phyloP scores from a whole-genome alignment of 92 coral and sea anemone genomes.

The Parazoanthus darwini region DNA sequence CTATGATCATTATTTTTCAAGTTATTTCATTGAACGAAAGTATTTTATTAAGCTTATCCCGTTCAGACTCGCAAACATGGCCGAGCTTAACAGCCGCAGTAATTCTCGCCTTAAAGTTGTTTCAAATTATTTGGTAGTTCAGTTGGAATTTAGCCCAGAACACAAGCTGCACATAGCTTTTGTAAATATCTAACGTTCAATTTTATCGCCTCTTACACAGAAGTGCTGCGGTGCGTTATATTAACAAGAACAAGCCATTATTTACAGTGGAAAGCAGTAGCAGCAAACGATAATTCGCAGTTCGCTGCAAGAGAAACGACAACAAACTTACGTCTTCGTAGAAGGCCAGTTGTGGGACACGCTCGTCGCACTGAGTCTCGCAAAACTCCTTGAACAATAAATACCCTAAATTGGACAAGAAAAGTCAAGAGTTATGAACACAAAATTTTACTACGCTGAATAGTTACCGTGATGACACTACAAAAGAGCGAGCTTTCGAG shows the following conservation, averaged over 20 bases:
- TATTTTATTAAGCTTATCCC: not conserved
- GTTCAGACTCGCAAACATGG: constrained; percentile 25
- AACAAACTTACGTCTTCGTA: constrained; percentile 93
- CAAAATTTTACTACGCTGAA: not conserved
- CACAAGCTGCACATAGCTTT: not conserved
- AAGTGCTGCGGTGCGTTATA: not conserved
- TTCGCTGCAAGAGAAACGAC: constrained; percentile 32
- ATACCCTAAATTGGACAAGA: constrained; percentile 73
- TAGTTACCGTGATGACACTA: constrained; percentile 10
- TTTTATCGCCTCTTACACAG: constrained; percentile 5
- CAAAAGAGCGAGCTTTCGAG: not conserved
- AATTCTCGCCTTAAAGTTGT: constrained; percentile 11
- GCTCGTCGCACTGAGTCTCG: constrained; percentile 97
- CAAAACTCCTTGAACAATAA: constrained; percentile 96
- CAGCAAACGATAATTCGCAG: constrained; percentile 18
- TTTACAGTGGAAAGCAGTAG: constrained; percentile 34
- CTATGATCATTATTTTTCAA: not conserved
- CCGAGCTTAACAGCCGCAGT: constrained; percentile 14
- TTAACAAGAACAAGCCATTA: constrained; percentile 18
- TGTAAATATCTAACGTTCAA: constrained; percentile 14
- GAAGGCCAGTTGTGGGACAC: constrained; percentile 98
- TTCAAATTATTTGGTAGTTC: constrained; percentile 31
- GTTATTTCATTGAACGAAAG: not conserved
- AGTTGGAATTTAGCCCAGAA: not conserved
- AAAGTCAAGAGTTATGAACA: constrained; percentile 25